Evolutionary conservation across 2,113 vertebrate genomes (phyloP).

Genomic region (Carassius carassius): DNA sequence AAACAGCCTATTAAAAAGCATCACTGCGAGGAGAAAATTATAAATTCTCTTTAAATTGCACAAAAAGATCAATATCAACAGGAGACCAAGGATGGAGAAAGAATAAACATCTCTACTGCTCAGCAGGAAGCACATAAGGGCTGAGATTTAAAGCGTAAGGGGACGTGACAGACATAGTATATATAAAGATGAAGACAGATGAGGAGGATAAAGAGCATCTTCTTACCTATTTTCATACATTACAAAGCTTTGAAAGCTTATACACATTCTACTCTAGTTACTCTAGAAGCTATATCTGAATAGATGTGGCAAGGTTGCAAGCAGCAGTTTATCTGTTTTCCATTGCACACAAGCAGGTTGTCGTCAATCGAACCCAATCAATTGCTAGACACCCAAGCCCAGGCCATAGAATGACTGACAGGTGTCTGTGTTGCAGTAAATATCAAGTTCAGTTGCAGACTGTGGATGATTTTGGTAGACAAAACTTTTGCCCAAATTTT

Average conservation of each 20-base stretch:
- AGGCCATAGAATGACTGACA: neutral
- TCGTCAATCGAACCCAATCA: conserved; percentile 1
- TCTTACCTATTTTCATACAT: neutral
- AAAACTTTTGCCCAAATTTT: neutral
- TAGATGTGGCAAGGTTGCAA: neutral
- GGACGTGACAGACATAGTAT: neutral
- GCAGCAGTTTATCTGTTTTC: neutral
- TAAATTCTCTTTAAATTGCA: conserved; percentile 43
- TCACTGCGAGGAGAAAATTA: conserved; percentile 20
- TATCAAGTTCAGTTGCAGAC: neutral
- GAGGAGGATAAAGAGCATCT: neutral
- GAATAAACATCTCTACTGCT: conserved; percentile 26
- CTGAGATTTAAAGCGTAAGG: conserved; percentile 37
- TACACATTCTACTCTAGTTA: neutral
- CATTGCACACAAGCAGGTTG: no score
- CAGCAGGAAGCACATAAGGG: neutral
- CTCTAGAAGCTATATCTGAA: neutral
- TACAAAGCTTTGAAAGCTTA: neutral
- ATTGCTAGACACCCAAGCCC: neutral
- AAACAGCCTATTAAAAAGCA: conserved; percentile 33
- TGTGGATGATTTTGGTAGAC: neutral
- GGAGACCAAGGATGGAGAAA: neutral
- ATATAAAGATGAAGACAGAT: neutral
- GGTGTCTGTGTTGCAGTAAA: neutral
- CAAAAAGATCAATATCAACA: neutral